Evolutionary conservation across 2,113 vertebrate genomes (phyloP).

Genomic region (Setophaga kirtlandii): DNA sequence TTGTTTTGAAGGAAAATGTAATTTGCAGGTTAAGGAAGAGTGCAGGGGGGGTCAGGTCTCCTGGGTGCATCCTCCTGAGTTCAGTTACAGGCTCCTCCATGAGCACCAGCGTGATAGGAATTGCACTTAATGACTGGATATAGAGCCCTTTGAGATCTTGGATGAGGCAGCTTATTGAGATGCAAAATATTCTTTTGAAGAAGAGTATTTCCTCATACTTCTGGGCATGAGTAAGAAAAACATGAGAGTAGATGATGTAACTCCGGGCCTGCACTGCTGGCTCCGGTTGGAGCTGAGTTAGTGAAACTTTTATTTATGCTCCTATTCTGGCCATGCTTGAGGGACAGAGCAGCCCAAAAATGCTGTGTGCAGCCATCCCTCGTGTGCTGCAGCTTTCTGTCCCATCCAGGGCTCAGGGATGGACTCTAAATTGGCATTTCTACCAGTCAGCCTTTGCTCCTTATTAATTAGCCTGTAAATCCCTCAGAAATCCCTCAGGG

Average conservation of each 20-base stretch:
- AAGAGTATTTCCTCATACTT: conserved; percentile 59
- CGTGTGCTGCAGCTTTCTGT: not conserved
- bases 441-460: not conserved
- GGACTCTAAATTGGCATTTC: not conserved
- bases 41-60: conserved; percentile 33
- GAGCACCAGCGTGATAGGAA: not conserved
- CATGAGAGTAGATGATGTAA: not conserved
- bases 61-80: not conserved
- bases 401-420: not conserved
- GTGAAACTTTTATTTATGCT: not conserved
- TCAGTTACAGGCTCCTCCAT: not conserved
- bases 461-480: not conserved
- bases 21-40: conserved; percentile 60
- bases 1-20: conserved; percentile 64
- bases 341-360: not conserved
- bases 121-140: conserved; percentile 27
- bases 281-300: not conserved
- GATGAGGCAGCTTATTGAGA: conserved; percentile 38
- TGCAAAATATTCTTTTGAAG: conserved; percentile 62
- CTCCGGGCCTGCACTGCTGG: not conserved
- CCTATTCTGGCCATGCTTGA: not conserved
- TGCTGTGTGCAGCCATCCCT: not conserved
- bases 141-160: conserved; percentile 11
- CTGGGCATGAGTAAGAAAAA: conserved; percentile 42
- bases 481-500: not conserved